These are phyloP conservation scores for Archilochus colubris DNA, from an alignment of 2,113 vertebrate genomes.

Conservation along the genomic window DNA sequence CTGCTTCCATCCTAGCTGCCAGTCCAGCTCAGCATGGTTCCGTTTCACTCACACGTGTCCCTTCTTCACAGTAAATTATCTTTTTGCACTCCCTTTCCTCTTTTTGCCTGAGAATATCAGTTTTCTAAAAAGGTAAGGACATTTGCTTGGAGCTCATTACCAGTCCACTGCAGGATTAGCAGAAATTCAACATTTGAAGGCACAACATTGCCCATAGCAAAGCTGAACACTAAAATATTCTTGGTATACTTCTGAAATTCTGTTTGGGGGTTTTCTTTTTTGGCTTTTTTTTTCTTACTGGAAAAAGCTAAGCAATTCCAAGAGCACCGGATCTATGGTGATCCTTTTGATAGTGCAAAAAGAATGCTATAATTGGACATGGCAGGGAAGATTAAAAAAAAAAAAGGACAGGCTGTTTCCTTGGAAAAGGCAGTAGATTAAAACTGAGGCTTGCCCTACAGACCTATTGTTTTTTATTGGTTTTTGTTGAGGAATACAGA, in stretches of 20 bases:
- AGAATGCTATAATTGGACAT: constrained; percentile 31
- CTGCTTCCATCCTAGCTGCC: background rate
- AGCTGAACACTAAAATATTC: background rate
- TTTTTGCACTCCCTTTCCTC: background rate
- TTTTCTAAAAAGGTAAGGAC: background rate
- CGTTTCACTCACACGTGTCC: background rate
- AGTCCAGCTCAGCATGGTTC: background rate
- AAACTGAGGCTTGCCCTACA: constrained; percentile 16
- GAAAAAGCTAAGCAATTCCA: background rate
- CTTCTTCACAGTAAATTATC: background rate
- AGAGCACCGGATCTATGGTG: background rate
- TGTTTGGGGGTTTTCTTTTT: background rate
- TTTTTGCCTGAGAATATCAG: background rate
- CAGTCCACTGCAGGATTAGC: background rate
- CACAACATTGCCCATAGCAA: background rate
- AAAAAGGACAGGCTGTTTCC: background rate
- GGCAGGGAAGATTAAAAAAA: background rate
- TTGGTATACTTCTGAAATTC: background rate
- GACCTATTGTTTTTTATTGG: constrained; percentile 3
- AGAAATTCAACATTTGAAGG: background rate
- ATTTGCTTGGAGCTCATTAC: background rate
- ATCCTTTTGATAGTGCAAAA: background rate
- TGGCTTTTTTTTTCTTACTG: background rate
- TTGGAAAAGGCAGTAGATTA: constrained; percentile 33
- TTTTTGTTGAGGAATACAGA: constrained; percentile 29